A percentile compares a stretch with the other conserved stretches of the same genome.
phyloP scores from a whole-genome alignment of 2,113 vertebrate genomes.

The Enhydra lutris region DNA sequence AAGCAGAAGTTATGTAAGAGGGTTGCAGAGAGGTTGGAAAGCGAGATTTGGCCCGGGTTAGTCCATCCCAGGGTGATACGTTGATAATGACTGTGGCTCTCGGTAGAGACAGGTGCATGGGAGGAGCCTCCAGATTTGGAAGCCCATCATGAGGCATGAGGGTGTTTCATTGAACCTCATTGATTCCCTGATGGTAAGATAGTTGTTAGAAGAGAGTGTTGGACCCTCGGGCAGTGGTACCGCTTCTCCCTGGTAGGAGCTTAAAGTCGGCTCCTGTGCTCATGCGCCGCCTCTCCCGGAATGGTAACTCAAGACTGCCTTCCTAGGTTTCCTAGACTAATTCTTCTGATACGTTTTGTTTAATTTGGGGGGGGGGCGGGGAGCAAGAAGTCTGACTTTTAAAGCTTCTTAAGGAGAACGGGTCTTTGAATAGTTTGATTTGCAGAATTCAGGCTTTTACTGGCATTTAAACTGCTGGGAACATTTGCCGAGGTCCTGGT shows the following conservation, averaged over 20 bases:
- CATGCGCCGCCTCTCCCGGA: not conserved
- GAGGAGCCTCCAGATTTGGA: not conserved
- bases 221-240: not conserved
- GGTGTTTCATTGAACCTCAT: not conserved
- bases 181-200: not conserved
- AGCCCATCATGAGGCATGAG: not conserved
- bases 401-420: constrained; percentile 15
- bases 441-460: not conserved
- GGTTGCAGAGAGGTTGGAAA: not conserved
- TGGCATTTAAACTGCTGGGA: constrained; percentile 1
- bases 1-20: not conserved
- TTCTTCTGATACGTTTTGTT: constrained; percentile 21
- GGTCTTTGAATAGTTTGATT: constrained; percentile 27
- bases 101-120: not conserved
- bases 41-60: not conserved
- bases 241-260: not conserved
- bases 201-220: not conserved
- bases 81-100: not conserved
- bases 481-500: not conserved
- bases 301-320: not conserved
- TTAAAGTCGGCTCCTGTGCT: not conserved
- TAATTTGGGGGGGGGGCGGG: not conserved
- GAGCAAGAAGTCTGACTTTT: constrained; percentile 4
- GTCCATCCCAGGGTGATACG: not conserved
- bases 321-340: not conserved